Evolutionary conservation across 2,888 invertebrate genomes (phyloP), one percentile per base, ranked within the genome.

Genomic region (Drosophila subsilvestris): DNA sequence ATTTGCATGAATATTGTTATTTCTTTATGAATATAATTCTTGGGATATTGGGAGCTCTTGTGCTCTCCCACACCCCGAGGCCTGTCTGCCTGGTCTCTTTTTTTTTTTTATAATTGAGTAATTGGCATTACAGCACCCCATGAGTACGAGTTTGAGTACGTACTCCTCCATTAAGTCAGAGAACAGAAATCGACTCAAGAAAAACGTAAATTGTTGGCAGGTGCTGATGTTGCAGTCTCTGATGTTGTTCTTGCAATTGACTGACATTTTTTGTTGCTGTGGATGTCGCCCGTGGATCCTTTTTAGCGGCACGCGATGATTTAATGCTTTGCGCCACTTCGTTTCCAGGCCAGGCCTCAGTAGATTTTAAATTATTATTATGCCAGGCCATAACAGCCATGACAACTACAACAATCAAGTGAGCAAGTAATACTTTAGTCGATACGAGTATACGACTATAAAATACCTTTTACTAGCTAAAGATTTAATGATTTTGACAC

Each of bases 291-390:
- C 84, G 75, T 74, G 65, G 78, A 83, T 88, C 88, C 86, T 88
- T 81, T 65, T 79, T 82, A 79, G 88, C 70, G 78, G 88, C 89
- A 86, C 78, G 86, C 89, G 85, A 89, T 87, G 88, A 88, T 86
- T 88, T 86, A 85, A 86, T 88, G 71, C 74, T 78, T 71, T 87
- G 88, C 85, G 88, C 88, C 86, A 87, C 89, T 85, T 85, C 76
- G 85, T 85, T 84, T 84, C 22, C 76, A 77, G 81, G 61, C 84
- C 69, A 74, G 69, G 66, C 78, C 37, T 37, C 66, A 56, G 62
- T 63, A 73, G 79, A 77, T 88, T 88, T 86, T 76, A 84, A 89
- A 87, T 84, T 86, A 86, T 86, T 85, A 83, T 83, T 87, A 87
- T 79, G 76, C 63, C 80, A 74, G 74, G 74, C 81, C 70, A 63